Base-by-base conservation (phyloP, 2,888 invertebrate species). In the Apodemia hepburni region DNA sequence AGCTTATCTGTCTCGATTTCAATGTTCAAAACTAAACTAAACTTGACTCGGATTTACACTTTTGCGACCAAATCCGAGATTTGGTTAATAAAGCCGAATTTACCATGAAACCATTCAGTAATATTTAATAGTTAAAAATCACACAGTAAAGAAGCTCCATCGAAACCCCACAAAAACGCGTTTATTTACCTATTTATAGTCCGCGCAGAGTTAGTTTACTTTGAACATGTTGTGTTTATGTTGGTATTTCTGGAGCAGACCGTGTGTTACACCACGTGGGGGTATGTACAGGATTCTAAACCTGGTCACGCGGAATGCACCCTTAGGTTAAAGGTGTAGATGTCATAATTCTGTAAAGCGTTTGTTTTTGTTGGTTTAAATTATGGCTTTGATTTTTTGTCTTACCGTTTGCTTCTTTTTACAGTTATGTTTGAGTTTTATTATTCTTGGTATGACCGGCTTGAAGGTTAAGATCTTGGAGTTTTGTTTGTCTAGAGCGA, bases 131-230 rank as follows among this genome's bases (percentile, higher is more conserved):
- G 38, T 38, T 38, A 38, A 38, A 38, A 38, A 38, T 12, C 38
- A 38, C 38, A 38, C 38, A 12, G 18, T 51, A 51, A 51, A 51
- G 22, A 12, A 51, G 51, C 22, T 51, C 17, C 49, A 49, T 22
- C 51, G 51, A 61, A 42, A 42, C 38, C 45, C 45, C 58, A 18
- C 45, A 70, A 71, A 69, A 68, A 73, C 70, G 67, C 86, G 82
- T 42, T 42, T 86, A 81, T 85, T 84, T 85, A 78, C 85, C 87
- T 89, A 90, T 88, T 85, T 84, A 85, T 89, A 86, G 76, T 68
- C 65, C 85, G 80, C 87, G 86, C 86, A 42, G 42, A 5, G 87
- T 85, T 87, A 80, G 78, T 65, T 81, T 81, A 81, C 80, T 84
- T 84, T 81, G 42, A 42, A 42, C 80, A 84, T 82, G 80, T 82